Evolutionary conservation across 92 coral and sea anemone genomes (phyloP).

Genomic region (Epizoanthus stellaris): DNA sequence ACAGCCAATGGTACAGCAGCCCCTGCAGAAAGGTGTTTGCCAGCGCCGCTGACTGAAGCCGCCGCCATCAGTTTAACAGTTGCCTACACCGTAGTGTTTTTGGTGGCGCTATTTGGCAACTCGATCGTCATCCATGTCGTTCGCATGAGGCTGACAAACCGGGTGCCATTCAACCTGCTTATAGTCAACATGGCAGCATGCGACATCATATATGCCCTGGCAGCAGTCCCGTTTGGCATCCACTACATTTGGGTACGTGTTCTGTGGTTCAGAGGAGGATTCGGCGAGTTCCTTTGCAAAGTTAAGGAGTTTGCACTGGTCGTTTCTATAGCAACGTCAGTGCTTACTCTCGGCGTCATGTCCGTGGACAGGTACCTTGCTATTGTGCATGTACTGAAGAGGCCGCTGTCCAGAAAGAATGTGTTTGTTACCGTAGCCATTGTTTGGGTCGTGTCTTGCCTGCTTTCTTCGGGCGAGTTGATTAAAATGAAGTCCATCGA

Average conservation of each 20-base stretch:
- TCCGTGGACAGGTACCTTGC: constrained; percentile 39
- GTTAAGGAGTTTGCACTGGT: constrained; percentile 40
- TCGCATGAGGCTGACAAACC: constrained; percentile 21
- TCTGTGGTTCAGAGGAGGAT: constrained; percentile 41
- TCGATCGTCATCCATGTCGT: constrained; percentile 37
- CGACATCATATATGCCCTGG: constrained; percentile 38
- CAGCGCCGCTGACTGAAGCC: constrained; percentile 5
- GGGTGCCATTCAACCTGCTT: constrained; percentile 40
- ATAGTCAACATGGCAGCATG: constrained; percentile 42
- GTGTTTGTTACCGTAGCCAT: constrained; percentile 15
- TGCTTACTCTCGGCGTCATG: constrained; percentile 37
- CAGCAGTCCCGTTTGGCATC: constrained; percentile 29
- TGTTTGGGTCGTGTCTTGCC: constrained; percentile 15
- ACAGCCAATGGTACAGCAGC: constrained; percentile 13
- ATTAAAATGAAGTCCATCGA: constrained; percentile 21
- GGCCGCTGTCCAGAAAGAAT: constrained; percentile 31
- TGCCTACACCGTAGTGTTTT: constrained; percentile 19
- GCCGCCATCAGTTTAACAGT: constrained; percentile 22
- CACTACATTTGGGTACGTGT: constrained; percentile 14
- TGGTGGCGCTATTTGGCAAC: constrained; percentile 27
- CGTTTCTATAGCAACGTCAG: constrained; percentile 32
- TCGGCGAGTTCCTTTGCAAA: constrained; percentile 36
- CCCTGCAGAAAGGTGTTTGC: neutral
- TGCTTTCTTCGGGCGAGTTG: constrained; percentile 30
- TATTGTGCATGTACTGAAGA: constrained; percentile 24